Conservation (phyloP, 2,888 invertebrate genomes). For the Baronia brevicornis region DNA sequence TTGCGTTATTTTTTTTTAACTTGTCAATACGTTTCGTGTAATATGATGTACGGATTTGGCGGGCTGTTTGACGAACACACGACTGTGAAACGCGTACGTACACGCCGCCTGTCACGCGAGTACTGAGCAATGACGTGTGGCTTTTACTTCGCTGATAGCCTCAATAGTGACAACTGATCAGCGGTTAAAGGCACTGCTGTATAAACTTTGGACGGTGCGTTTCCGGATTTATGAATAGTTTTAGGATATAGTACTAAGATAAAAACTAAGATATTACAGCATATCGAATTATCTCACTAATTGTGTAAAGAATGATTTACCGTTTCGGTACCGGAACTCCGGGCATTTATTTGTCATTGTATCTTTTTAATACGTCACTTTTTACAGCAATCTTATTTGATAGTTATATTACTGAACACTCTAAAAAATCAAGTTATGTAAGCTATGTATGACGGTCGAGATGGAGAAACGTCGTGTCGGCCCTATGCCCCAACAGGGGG, state of each 20-base stretch:
- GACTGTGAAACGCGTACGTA: conserved; percentile 37
- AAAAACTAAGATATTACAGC: conserved; percentile 29
- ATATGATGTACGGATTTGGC: conserved; percentile 43
- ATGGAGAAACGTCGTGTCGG: too few relatives aligned
- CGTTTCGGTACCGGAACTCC: conserved; percentile 17
- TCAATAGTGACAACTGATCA: conserved; percentile 39
- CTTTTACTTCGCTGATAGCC: conserved; percentile 51
- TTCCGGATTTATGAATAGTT: conserved; percentile 38
- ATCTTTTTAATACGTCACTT: background rate
- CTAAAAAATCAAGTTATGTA: too few relatives aligned
- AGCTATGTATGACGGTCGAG: too few relatives aligned
- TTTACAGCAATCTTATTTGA: background rate
- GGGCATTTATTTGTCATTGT: conserved; percentile 13
- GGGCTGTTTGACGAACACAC: conserved; percentile 26
- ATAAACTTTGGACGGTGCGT: conserved; percentile 57
- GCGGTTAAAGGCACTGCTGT: conserved; percentile 23
- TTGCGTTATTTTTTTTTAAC: conserved; percentile 14
- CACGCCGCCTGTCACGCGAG: conserved; percentile 50
- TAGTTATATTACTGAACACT: background rate
- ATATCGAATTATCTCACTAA: conserved; percentile 22
- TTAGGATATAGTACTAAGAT: conserved; percentile 18
- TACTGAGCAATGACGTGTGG: conserved; percentile 48
- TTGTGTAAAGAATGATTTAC: conserved; percentile 11
- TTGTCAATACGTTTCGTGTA: conserved; percentile 11
- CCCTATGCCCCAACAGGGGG: too few relatives aligned